Conservation (phyloP, 2,888 invertebrate species). For the Hyalella azteca region DNA sequence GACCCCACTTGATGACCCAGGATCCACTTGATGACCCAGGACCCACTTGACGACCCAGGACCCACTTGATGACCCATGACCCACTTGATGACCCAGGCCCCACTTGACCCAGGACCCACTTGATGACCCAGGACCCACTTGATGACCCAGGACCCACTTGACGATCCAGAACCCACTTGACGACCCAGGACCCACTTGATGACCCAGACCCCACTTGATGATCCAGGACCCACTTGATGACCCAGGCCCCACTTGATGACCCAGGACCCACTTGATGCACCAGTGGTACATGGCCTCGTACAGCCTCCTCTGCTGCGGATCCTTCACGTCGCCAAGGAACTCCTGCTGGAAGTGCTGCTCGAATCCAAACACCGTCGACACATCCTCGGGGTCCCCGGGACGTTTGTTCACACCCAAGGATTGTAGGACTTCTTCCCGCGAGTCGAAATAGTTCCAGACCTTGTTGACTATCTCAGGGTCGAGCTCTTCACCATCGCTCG, state of each 20-base stretch:
- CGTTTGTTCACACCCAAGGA: background rate
- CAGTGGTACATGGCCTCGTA: background rate
- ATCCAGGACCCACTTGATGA: background rate
- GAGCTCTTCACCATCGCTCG: background rate
- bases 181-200: too few species aligned
- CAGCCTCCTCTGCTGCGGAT: background rate
- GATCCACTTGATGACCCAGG: too few species aligned
- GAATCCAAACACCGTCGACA: background rate
- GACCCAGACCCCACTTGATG: too few species aligned
- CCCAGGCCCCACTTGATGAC: background rate
- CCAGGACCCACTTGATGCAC: background rate
- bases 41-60: too few species aligned
- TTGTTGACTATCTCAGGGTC: background rate
- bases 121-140: too few species aligned
- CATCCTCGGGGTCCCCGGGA: background rate
- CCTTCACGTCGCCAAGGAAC: background rate
- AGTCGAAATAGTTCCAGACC: background rate
- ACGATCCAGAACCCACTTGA: too few species aligned
- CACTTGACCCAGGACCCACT: too few species aligned
- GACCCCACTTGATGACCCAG: too few species aligned
- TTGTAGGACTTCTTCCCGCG: background rate
- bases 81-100: too few species aligned
- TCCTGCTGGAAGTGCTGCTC: constrained; percentile 15
- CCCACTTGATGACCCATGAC: too few species aligned
- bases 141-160: too few species aligned